Evolutionary conservation across 2,797 vertebrate species (phyloP), one percentile per base, ranked within the genome.

Genomic region (Lepilemur septentrionalis): DNA sequence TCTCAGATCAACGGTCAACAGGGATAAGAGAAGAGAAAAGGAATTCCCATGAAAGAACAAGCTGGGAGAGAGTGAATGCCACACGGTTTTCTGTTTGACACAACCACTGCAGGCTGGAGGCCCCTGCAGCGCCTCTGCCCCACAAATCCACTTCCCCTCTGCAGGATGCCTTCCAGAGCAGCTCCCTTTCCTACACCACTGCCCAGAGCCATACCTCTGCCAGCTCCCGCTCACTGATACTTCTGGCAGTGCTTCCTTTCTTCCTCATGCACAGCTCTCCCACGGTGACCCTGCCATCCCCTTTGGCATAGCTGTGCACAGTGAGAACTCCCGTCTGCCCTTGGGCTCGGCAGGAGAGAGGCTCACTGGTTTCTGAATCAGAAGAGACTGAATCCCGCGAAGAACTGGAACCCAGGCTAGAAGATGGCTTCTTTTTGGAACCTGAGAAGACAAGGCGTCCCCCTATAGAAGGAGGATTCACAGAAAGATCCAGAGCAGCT

Each of bases 291-390:
- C 83, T 98, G 93, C 98, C 98, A 6, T 99, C 98, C n/a, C 98
- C 98, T 97, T 97, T 98, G 79, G 99, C 99, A 0, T 99, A 99
- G 98, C 99, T 99, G 97, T 99, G 99, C 18, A 99, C 99, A 13
- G 99, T 99, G 75, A 99, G 98, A 81, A 99, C 98, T 70, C 99
- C 99, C 10, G 99, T 98, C 75, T 99, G 98, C 95, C 99, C 99
- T 48, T 99, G 97, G 61, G 98, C 99, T 96, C 97, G 98, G 96
- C 99, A 99, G 84, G 99, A 99, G 89, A 99, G 97, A 59, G 98
- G 97, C 89, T 99, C 99, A 41, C 98, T 99, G 0, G 99, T 99
- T 10, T 99, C 99, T 35, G 99, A 99, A 96, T 99, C 98, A 0
- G 99, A 99, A 89, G 98, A 98, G 80, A 95, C 46, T 9, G 98